Percentiles rank a stretch among this genome's conserved stretches.
Evolutionary conservation across 1,140 invertebrate genomes (phyloP).

Genomic region (Lerema accius): DNA sequence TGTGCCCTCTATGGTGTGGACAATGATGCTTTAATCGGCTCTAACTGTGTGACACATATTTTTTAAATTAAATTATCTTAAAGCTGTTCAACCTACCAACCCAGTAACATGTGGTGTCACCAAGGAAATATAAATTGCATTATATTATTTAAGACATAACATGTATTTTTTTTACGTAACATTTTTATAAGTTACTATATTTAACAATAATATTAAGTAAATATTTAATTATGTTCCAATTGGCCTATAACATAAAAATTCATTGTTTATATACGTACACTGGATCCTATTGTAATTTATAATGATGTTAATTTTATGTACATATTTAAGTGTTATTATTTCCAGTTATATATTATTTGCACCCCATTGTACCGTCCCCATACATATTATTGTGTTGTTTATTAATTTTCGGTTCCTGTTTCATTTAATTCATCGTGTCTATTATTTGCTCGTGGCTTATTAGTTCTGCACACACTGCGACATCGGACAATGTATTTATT

Average conservation of each 20-base stretch:
- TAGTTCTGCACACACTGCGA: conserved; percentile 49
- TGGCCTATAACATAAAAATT: conserved; percentile 13
- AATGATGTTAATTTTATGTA: conserved; percentile 42
- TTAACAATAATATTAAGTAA: too few species aligned
- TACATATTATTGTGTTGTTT: conserved; percentile 29
- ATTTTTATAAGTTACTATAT: too few species aligned
- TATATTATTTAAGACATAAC: too few species aligned
- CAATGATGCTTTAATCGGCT: too few species aligned
- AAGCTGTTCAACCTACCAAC: too few species aligned
- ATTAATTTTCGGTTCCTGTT: conserved; percentile 39
- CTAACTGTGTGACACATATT: too few species aligned
- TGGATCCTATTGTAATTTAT: conserved; percentile 39
- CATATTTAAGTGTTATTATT: conserved; percentile 44
- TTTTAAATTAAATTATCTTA: too few species aligned
- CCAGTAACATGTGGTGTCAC: too few species aligned
- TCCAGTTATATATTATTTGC: conserved; percentile 68
- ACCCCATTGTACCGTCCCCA: conserved; percentile 57
- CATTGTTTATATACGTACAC: conserved; percentile 39
- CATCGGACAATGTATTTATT: conserved; percentile 27
- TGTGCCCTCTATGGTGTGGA: too few species aligned
- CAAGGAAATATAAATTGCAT: too few species aligned
- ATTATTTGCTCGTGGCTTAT: conserved; percentile 63
- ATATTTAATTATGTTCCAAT: not conserved
- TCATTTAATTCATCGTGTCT: conserved; percentile 49
- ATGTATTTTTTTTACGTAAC: too few species aligned